Base-by-base conservation (phyloP, 2,113 vertebrate species). In the Hemichromis elongatus region DNA sequence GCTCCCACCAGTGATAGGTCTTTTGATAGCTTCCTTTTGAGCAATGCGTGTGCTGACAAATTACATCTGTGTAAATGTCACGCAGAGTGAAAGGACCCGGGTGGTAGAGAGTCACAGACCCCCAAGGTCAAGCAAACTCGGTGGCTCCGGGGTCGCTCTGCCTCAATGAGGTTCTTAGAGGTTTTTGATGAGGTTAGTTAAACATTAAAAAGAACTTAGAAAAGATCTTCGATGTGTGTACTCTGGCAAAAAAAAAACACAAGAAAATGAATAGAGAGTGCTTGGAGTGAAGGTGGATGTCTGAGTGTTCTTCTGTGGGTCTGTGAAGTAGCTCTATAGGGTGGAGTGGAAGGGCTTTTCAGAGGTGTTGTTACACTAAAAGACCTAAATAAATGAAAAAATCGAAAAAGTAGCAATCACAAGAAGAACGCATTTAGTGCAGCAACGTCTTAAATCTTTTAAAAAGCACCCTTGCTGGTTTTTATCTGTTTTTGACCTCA, bases 21-120 rank as follows among this genome's bases (percentile, higher is more conserved):
- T 92, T 93, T 91, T 93, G 92, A 95, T 93, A 83, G 93, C 84
- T 90, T 80, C 88, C 91, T 79, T 94, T 94, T 94, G 90, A 91
- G 91, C 85, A 75, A 80, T 85, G 77, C 45, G 77, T 90, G 91
- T 75, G 70, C 88, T 57, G 80, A 90, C 90, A 93, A 94, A 95
- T 95, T 94, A 95, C 88, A 89, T 93, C 93, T 92, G 92, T 94
- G 85, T 89, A 95, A 96, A 95, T 95, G 95, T 94, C 94, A 96
- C 70, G 35, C 10, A 1, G 79, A 87, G 37, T 87, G 83, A 90
- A 89, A 87, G 77, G 83, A 85, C 80, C 63, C 18, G 73, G 47
- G 78, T 35, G 52, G 52, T 42, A 75, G 37, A 78, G 56, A 86
- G 82, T 66, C 83, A 68, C 86, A 10, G 82, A 86, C 59, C 50